Evolutionary conservation across 2,888 invertebrate genomes (phyloP).

Genomic region (Heteromyza rotundicornis): DNA sequence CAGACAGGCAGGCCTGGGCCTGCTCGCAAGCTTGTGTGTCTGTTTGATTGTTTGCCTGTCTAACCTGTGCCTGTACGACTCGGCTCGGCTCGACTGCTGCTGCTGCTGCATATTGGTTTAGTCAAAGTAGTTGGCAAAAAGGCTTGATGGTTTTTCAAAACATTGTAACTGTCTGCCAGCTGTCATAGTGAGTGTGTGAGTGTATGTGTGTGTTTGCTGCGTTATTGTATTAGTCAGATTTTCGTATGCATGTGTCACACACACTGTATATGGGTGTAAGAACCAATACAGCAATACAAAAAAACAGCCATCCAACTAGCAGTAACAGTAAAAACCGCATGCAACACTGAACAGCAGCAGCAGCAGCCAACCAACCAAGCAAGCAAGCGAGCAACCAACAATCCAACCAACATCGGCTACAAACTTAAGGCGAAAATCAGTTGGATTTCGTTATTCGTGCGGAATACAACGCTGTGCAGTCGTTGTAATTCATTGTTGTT

Average conservation of each 20-base stretch:
- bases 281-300: background rate
- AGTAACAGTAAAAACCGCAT: conserved; percentile 8
- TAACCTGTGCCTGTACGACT: no score
- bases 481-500: background rate
- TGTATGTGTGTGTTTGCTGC: background rate
- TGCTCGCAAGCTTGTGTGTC: background rate
- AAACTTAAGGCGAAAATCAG: background rate
- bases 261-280: background rate
- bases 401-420: background rate
- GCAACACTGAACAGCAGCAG: conserved; percentile 4
- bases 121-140: no score
- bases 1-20: background rate
- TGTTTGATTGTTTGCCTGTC: background rate
- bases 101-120: no score
- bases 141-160: no score
- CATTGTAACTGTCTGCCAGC: no score
- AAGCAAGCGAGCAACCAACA: background rate
- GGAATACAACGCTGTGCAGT: background rate
- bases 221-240: no score
- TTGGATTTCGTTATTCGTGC: conserved; percentile 1
- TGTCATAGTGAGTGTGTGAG: background rate
- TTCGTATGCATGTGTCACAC: background rate
- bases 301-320: background rate
- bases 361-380: background rate
- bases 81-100: no score